Percentiles rank a stretch among this genome's conserved stretches.
These are phyloP conservation scores for Corythaixoides concolor DNA, from an alignment of 2,113 vertebrate genomes.

Conservation along the genomic window DNA sequence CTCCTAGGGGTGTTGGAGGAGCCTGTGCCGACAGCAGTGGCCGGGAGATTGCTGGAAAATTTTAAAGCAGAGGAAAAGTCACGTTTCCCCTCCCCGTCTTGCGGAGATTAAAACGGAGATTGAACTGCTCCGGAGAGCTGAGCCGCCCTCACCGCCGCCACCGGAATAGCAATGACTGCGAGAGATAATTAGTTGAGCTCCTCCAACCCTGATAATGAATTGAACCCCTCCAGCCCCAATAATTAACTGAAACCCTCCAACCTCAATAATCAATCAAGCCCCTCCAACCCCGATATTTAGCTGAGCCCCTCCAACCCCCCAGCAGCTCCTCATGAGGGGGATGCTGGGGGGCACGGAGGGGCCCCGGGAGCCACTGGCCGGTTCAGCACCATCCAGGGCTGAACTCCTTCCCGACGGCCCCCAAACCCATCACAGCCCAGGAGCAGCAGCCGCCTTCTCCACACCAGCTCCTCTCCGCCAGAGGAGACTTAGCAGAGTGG, in stretches of 20 bases:
- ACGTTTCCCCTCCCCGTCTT: neutral
- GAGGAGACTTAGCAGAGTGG: neutral
- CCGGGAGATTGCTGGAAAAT: neutral
- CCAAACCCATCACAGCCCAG: neutral
- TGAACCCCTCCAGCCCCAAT: neutral
- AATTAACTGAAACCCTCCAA: neutral
- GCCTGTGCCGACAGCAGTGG: neutral
- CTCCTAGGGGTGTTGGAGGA: fast-evolving
- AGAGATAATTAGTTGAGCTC: conserved; percentile 3
- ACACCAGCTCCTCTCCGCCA: fast-evolving
- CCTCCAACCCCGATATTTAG: neutral
- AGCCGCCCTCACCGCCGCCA: fast-evolving
- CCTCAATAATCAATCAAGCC: neutral
- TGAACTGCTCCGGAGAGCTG: neutral
- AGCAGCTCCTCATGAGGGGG: fast-evolving
- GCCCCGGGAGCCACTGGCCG: fast-evolving
- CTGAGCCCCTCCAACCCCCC: neutral
- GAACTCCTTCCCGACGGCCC: neutral
- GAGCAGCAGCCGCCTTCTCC: neutral
- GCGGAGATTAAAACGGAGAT: neutral
- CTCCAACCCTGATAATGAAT: neutral
- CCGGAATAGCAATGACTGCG: neutral
- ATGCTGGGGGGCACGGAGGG: neutral
- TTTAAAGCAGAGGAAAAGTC: neutral
- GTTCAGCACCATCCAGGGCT: neutral